Evolutionary conservation across 1,140 invertebrate genomes (phyloP).

Genomic region (Scaptomyza hsui): DNA sequence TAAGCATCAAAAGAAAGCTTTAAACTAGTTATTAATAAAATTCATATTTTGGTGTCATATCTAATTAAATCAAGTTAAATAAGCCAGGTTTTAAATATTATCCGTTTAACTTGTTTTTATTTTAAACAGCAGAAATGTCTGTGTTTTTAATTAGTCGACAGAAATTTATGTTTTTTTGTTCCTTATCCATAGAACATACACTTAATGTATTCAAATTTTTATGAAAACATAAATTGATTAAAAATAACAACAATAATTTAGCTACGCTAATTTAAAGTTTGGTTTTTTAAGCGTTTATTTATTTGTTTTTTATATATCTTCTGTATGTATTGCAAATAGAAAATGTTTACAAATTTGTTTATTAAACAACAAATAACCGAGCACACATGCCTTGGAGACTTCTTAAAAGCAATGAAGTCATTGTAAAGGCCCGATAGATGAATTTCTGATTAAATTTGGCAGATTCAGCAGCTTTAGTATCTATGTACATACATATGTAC

Average conservation of each 20-base stretch:
- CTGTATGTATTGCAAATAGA: background rate
- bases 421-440: background rate
- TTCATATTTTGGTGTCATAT: background rate
- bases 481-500: too few species aligned
- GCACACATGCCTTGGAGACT: too few species aligned
- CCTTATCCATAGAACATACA: background rate
- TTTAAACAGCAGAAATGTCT: background rate
- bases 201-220: background rate
- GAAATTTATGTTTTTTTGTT: background rate
- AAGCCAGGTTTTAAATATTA: background rate
- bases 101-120: background rate
- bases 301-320: background rate
- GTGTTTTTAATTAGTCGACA: background rate
- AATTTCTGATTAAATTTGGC: background rate
- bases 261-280: background rate
- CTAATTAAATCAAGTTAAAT: background rate
- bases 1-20: background rate
- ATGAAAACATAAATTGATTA: background rate
- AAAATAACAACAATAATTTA: background rate
- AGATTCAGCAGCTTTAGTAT: background rate
- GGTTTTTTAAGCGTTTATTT: background rate
- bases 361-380: background rate
- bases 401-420: conserved; percentile 3
- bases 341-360: conserved; percentile 1
- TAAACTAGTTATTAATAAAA: background rate